Base-by-base conservation (phyloP, 1,140 invertebrate genomes). In the Sesamia nonagrioides region DNA sequence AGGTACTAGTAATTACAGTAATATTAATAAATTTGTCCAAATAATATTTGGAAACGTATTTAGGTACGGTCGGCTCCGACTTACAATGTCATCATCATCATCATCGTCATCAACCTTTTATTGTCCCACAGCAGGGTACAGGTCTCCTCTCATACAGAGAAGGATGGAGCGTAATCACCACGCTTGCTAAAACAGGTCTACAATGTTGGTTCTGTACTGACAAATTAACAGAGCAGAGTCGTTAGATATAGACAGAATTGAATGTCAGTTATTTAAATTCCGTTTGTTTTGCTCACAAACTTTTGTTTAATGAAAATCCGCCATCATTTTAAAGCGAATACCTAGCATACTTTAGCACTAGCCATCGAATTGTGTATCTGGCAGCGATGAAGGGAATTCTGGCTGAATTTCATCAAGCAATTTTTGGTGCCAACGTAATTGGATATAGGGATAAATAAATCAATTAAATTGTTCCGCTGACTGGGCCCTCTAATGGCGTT, bases 401-500 rank as follows among this genome's bases (percentile, higher is more conserved):
- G 48, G 9, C 75, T 69, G 76, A 63, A 76, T 79, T 80, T 77
- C 50, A 60, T 42, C 60, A 63, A 78, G 63, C 72, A 76, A 79
- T 78, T 80, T 82, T 81, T 79, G 74, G 11, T 69, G 73, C 77
- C 75, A 78, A 54, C 78, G 60, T 91, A 91, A 91, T 91, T 91
- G 89, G 85, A 89, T 89, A 86, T 86, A 73, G 83, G 87, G 83
- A 88, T 90, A 90, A 91, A 91, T 89, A 91, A 89, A 90, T 90
- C 90, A 90, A 91, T 91, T 91, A 90, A 91, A 91, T 88, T 88
- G 82, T 91, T 91, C 86, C 89, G 77, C 66, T 81, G 81, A 66
- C 72, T 85, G 89, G 78, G 33, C 74, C 68, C 78, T 83, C 84
- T 91, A 91, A 91, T 90, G 85, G 86, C 77, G 80, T 86, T 60